Evolutionary conservation across 1,140 invertebrate species (phyloP), one percentile per base, ranked within the genome.

Genomic region (Drosophila lini): DNA sequence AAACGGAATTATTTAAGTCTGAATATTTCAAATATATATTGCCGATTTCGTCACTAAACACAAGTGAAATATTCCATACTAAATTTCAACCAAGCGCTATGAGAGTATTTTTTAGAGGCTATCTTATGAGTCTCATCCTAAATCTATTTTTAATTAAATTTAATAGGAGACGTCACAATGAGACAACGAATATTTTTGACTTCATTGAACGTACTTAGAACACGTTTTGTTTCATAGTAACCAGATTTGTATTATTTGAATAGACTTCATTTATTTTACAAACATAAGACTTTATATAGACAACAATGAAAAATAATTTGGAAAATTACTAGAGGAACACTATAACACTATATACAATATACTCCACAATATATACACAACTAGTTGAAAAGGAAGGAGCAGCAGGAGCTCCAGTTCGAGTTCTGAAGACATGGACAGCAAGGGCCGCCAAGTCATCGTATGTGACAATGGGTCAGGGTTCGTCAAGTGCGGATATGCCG

Each of bases 381-480:
- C 44, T 48, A 52, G 38, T 38, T 45, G 28, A 38, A 31, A 31
- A 9, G 10, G 10, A 16, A 16, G n/a, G 19, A 50, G 40, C 40
- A 57, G 19, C n/a, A 31, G 28, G 22, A 48, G 22, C 22, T 25
- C 22, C 7, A 28, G 44, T 13, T 22, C 6, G 2, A 47, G 7
- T 15, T 47, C 11, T 8, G 3, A n/a, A 28, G 47, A 59, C 84
- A 99, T 99, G 98, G 98, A 99, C 94, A 97, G 96, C 91, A 95
- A 98, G 93, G 98, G 98, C 78, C 96, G 97, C 91, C 98, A 98
- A 95, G 97, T 99, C 53, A 97, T 99, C 77, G 98, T 99, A 77
- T 99, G 98, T 94, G 98, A 99, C 94, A 99, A 99, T 94, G 98
- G 98, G 90, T 99, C 98, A 56, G 98, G 98, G 93, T 99, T 99